These are phyloP conservation scores for Atta cephalotes DNA, from an alignment of 1,140 invertebrate genomes.

Conservation along the genomic window DNA sequence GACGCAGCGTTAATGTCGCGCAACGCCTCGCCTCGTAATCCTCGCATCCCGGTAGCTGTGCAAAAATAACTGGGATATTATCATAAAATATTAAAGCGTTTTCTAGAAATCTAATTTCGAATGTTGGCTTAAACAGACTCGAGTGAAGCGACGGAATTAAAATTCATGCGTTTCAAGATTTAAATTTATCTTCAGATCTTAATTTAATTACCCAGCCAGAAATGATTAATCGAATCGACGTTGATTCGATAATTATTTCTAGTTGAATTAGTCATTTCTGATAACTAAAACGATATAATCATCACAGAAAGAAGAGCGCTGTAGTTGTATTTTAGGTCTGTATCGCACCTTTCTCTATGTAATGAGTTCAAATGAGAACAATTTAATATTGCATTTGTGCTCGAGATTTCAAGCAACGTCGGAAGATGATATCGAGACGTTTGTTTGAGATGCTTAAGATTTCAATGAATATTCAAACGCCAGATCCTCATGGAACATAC, in stretches of 20 bases:
- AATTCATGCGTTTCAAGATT: background rate
- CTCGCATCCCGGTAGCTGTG: background rate
- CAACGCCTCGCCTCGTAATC: constrained; percentile 3
- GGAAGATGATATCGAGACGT: background rate
- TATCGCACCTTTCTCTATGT: constrained; percentile 16
- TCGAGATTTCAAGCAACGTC: constrained; percentile 13
- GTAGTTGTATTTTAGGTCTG: background rate
- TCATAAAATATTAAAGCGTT: background rate
- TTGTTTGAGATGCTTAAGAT: background rate
- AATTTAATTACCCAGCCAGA: background rate
- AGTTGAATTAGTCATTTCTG: background rate
- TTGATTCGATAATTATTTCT: too few species aligned
- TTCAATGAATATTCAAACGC: background rate
- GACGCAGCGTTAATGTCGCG: constrained; percentile 21
- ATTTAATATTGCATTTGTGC: background rate
- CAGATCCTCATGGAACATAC: background rate
- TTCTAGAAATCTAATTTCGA: too few species aligned
- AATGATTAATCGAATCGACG: too few species aligned
- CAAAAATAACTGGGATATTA: background rate
- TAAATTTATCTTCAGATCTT: background rate
- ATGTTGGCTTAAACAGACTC: background rate
- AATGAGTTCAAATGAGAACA: constrained; percentile 7
- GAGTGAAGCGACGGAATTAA: background rate
- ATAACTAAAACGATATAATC: background rate
- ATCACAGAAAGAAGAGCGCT: constrained; percentile 16